Evolutionary conservation across 2,113 vertebrate genomes (phyloP).

Genomic region (Leucopsar rothschildi): DNA sequence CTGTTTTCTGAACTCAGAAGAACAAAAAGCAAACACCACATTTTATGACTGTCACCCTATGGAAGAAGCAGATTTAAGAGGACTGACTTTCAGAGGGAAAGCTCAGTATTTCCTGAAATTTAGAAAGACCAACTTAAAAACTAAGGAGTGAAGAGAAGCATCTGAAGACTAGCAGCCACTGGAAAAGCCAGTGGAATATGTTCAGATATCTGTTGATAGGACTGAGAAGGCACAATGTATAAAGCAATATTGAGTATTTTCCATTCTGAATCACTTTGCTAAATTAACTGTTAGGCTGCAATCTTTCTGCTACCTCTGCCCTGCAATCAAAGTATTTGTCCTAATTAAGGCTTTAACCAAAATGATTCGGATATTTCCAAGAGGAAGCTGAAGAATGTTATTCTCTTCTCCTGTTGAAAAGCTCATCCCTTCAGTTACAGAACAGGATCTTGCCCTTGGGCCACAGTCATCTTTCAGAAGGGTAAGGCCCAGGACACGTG

Average conservation of each 20-base stretch:
- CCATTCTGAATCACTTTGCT: neutral
- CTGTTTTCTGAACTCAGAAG: neutral
- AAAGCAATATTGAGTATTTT: neutral
- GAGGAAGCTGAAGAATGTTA: neutral
- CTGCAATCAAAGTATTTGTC: neutral
- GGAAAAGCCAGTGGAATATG: neutral
- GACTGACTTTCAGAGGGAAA: neutral
- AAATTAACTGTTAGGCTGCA: neutral
- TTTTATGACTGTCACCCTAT: neutral
- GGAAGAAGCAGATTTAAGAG: neutral
- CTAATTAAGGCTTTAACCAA: neutral
- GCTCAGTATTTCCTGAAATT: neutral
- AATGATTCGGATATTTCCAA: neutral
- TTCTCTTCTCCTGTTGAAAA: neutral
- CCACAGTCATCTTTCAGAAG: neutral
- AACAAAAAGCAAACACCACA: neutral
- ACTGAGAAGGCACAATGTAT: neutral
- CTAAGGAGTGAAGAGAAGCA: neutral
- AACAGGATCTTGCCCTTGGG: neutral
- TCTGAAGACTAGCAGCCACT: neutral
- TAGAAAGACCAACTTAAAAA: neutral
- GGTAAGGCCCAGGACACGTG: neutral
- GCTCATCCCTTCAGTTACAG: neutral
- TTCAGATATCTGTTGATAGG: neutral
- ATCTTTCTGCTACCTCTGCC: neutral